These are phyloP conservation scores for Epirrita christyi DNA, from an alignment of 2,888 invertebrate genomes.

Conservation along the genomic window DNA sequence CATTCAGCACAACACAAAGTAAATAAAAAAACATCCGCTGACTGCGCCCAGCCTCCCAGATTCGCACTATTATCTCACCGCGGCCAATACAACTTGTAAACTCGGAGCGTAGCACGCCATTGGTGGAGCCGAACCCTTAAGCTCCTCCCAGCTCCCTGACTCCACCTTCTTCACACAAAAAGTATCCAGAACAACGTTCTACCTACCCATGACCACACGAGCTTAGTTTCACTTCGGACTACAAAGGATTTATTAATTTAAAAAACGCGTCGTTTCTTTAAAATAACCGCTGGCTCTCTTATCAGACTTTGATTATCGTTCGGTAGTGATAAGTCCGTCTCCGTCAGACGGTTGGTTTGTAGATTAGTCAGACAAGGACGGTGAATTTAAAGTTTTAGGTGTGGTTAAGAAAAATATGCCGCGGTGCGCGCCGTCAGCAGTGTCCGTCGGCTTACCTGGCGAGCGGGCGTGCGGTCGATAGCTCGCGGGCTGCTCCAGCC, in stretches of 20 bases:
- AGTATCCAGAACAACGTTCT: conserved; percentile 58
- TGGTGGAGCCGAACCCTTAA: conserved; percentile 58
- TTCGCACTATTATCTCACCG: conserved; percentile 79
- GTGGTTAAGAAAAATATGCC: conserved; percentile 69
- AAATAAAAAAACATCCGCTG: conserved; percentile 70
- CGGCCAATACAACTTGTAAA: conserved; percentile 69
- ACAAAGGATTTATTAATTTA: conserved; percentile 52
- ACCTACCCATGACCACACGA: conserved; percentile 64
- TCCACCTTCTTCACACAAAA: conserved; percentile 76
- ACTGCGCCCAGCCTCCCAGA: conserved; percentile 78
- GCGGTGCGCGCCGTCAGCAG: conserved; percentile 62
- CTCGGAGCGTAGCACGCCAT: conserved; percentile 46
- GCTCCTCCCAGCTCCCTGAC: conserved; percentile 79
- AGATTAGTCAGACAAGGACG: conserved; percentile 60
- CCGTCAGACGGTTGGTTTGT: conserved; percentile 43
- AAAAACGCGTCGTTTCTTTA: conserved; percentile 49
- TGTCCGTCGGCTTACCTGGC: conserved; percentile 71
- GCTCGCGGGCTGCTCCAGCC: conserved; percentile 55
- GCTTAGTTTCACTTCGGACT: conserved; percentile 58
- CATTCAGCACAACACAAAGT: conserved; percentile 66
- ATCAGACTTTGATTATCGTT: conserved; percentile 59
- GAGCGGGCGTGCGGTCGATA: conserved; percentile 71
- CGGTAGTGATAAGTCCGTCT: conserved; percentile 60
- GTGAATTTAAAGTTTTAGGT: conserved; percentile 62
- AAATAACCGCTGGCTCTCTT: conserved; percentile 63